These are phyloP conservation scores for Julus scandinavius DNA, from an alignment of 2,888 invertebrate genomes.

Conservation along the genomic window DNA sequence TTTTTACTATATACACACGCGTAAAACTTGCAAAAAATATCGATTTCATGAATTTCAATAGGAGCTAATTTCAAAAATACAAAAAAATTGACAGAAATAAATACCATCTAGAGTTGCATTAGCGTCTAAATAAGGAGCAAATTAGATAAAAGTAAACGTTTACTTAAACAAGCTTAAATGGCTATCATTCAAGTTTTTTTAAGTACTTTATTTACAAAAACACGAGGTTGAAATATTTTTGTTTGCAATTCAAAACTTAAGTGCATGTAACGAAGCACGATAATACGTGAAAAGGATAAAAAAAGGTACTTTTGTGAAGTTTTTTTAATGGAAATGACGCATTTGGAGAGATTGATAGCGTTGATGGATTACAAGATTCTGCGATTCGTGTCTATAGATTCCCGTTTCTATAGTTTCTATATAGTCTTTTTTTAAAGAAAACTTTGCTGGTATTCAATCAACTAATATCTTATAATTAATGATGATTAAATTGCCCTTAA, in stretches of 20 bases:
- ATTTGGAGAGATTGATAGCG: neutral
- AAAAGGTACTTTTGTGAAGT: neutral
- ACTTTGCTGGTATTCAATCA: neutral
- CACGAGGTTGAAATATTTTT: neutral
- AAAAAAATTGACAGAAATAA: neutral
- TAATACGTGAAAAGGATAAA: neutral
- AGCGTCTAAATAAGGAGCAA: neutral
- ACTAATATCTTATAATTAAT: neutral
- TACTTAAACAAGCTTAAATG: neutral
- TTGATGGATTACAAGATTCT: neutral
- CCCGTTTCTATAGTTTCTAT: neutral
- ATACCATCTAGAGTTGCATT: neutral
- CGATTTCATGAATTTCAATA: neutral
- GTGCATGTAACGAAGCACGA: conserved; percentile 1
- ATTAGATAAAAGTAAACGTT: neutral
- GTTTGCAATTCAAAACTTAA: neutral
- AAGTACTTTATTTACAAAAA: neutral
- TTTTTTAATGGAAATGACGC: conserved; percentile 6
- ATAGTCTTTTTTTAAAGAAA: no score
- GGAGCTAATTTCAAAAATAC: neutral
- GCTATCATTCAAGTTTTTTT: neutral
- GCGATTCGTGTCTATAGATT: neutral
- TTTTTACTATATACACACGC: no score
- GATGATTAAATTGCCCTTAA: neutral
- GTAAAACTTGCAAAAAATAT: neutral